Evolutionary conservation across 2,113 vertebrate genomes (phyloP).

Genomic region (Silurus glanis): DNA sequence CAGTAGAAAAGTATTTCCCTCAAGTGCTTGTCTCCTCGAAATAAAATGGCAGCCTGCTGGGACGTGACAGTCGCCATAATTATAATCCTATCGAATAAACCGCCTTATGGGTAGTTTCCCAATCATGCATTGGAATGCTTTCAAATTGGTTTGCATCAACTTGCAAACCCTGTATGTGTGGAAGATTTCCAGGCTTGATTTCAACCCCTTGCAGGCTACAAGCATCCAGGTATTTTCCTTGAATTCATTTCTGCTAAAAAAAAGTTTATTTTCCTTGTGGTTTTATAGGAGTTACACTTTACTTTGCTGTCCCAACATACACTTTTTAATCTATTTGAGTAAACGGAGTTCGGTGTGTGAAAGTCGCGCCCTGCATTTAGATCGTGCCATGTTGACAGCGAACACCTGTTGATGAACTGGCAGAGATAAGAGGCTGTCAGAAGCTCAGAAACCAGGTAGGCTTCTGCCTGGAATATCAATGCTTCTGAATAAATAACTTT

Average conservation of each 20-base stretch:
- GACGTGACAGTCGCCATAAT: constrained; percentile 40
- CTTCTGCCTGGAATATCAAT: constrained; percentile 59
- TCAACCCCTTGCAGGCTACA: not conserved
- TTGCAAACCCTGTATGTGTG: not conserved
- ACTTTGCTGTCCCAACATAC: constrained; percentile 47
- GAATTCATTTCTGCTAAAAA: not conserved
- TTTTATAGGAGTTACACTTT: constrained; percentile 39
- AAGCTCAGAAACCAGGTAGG: constrained; percentile 30
- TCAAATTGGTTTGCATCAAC: not conserved
- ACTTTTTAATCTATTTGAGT: constrained; percentile 58
- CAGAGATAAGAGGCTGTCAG: constrained; percentile 69
- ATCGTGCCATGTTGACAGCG: constrained; percentile 61
- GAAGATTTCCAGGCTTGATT: not conserved
- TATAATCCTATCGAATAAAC: constrained; percentile 22
- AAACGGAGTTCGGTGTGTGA: constrained; percentile 57
- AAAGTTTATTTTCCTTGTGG: not conserved
- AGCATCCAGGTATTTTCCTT: not conserved
- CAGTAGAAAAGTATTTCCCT: constrained; percentile 7
- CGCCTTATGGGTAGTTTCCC: not conserved
- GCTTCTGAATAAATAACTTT: constrained; percentile 53
- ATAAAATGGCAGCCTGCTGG: constrained; percentile 34
- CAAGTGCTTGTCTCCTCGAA: constrained; percentile 27
- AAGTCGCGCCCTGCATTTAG: constrained; percentile 57
- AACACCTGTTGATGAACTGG: constrained; percentile 67
- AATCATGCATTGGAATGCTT: not conserved